These are phyloP conservation scores for Cartodere bifasciata DNA, from an alignment of 2,888 invertebrate species.

Conservation along the genomic window DNA sequence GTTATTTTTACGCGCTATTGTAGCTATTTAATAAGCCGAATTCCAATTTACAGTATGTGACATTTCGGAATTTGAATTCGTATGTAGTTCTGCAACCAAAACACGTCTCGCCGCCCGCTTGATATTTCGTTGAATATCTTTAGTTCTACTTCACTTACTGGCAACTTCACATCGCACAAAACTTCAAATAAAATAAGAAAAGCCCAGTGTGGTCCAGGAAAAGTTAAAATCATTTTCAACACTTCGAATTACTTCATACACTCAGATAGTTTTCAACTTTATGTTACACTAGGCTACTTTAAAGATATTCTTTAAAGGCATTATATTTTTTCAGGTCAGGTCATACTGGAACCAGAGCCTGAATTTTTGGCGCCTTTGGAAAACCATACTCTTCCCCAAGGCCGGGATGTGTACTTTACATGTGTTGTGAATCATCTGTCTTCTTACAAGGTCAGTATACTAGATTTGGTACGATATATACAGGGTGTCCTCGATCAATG, in stretches of 20 bases:
- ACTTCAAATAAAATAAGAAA: too few relatives aligned
- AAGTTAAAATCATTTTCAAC: too few relatives aligned
- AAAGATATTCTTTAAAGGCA: too few relatives aligned
- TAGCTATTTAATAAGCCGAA: constrained; percentile 33
- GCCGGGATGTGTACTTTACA: constrained; percentile 77
- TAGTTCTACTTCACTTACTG: constrained; percentile 34
- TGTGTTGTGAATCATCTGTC: constrained; percentile 85
- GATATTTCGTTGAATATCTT: constrained; percentile 34
- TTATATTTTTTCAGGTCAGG: constrained; percentile 54
- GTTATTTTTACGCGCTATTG: constrained; percentile 2
- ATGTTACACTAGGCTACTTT: too few relatives aligned
- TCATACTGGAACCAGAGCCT: constrained; percentile 55
- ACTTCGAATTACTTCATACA: too few relatives aligned
- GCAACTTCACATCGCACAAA: constrained; percentile 29
- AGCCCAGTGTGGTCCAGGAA: too few relatives aligned
- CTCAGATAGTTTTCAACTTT: too few relatives aligned
- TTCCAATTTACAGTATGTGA: constrained; percentile 32
- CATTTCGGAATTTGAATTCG: constrained; percentile 34
- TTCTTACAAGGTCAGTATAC: constrained; percentile 76
- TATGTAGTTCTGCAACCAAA: constrained; percentile 30
- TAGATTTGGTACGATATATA: too few relatives aligned
- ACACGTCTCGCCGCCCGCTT: constrained; percentile 33
- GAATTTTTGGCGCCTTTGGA: constrained; percentile 75
- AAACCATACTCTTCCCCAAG: constrained; percentile 78
- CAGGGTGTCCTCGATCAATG: too few relatives aligned